Evolutionary conservation across 2,113 vertebrate genomes (phyloP).

Genomic region (Xiphophorus hellerii): DNA sequence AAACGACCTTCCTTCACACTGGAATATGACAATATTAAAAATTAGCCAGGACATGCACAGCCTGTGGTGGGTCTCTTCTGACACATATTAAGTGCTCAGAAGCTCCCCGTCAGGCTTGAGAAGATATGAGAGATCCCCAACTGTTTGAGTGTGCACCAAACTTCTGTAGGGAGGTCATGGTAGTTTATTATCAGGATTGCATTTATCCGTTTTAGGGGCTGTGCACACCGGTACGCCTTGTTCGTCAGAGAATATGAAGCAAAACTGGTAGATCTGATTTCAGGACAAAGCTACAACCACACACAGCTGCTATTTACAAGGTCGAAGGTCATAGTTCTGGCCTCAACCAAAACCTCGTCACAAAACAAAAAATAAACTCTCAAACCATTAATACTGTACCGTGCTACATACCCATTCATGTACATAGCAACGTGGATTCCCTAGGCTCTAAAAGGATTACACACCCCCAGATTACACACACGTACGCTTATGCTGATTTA

Average conservation of each 20-base stretch:
- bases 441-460: not conserved
- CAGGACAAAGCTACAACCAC: not conserved
- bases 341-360: not conserved
- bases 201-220: not conserved
- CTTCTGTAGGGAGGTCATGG: not conserved
- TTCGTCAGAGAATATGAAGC: not conserved
- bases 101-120: not conserved
- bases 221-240: not conserved
- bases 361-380: not conserved
- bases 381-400: not conserved
- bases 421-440: not conserved
- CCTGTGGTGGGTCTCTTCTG: not conserved
- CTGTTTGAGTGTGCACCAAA: not conserved
- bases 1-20: not conserved
- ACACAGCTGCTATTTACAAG: not conserved
- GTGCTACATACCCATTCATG: not conserved
- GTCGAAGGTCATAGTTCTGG: not conserved
- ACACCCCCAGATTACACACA: not conserved
- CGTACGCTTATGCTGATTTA: not conserved
- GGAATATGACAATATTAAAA: not conserved
- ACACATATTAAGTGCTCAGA: not conserved
- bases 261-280: not conserved
- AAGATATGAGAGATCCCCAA: not conserved
- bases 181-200: not conserved
- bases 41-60: not conserved